Evolutionary conservation across 2,888 invertebrate genomes (phyloP), one percentile per base, ranked within the genome.

Genomic region (Caenorhabditis virilis): DNA sequence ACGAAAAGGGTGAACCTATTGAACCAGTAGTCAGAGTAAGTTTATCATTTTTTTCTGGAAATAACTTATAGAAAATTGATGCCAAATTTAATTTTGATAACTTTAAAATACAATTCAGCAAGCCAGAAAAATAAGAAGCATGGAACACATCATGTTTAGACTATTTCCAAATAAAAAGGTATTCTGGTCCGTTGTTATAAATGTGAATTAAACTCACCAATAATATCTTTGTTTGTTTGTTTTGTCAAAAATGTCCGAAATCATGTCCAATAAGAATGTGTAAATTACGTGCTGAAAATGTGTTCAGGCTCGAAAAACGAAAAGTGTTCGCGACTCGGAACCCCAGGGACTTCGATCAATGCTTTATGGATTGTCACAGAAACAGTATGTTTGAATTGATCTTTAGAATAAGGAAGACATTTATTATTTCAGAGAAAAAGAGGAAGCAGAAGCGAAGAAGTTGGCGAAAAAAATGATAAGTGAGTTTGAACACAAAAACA

Each of bases 291-390:
- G n/a, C n/a, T n/a, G n/a, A n/a, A n/a, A n/a, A n/a, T n/a, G 23
- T 47, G 61, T 68, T 18, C 48, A 68, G 68, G 53, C 64, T 1
- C 30, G 62, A 38, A 69, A 70, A 52, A 59, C 72, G 38, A 66
- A 72, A 33, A 63, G 59, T 36, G 65, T 63, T 11, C 48, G 53
- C 23, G 52, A 51, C 47, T 47, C 63, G 41, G 74, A 73, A 47
- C 78, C 78, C 4, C n/a, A n/a, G n/a, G 78, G 78, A 11, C 66
- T 78, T 18, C 71, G 78, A 23, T 72, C 78, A 1, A 74, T 78
- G 77, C 65, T 78, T 46, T 78, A 78, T 54, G 77, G 77, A 39
- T 57, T 78, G 46, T 63, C 64, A 2, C 67, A 69, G 52, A 76
- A 72, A 67, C 70, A 68, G 76, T 74, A 36, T 63, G 72, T 66